A percentile compares a stretch with the other conserved stretches of the same genome.
phyloP scores from a whole-genome alignment of 1,140 invertebrate species.

The Colletes gigas region DNA sequence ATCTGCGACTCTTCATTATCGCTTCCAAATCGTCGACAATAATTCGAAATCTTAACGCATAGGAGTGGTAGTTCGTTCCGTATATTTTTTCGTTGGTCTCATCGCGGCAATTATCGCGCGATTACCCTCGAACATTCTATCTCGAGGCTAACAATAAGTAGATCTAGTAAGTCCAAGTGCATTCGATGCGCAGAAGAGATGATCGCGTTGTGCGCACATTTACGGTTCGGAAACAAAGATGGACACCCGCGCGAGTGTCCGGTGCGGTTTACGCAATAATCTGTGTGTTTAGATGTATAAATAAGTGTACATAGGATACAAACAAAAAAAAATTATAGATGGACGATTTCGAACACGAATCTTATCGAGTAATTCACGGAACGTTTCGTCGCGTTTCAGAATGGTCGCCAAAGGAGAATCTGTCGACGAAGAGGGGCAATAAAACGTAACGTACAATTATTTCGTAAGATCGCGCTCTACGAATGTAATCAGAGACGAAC shows the following conservation, averaged over 20 bases:
- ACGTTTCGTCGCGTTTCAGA: not conserved
- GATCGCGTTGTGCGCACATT: not conserved
- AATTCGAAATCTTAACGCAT: conserved; percentile 12
- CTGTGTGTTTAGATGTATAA: conserved; percentile 22
- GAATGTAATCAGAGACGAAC: not conserved
- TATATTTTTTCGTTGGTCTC: not conserved
- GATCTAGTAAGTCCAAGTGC: not conserved
- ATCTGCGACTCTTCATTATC: not conserved
- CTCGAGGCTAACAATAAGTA: not conserved
- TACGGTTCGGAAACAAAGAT: not conserved
- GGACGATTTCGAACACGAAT: not conserved
- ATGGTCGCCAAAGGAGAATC: not conserved
- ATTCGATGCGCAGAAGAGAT: not conserved
- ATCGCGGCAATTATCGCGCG: not conserved
- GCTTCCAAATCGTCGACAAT: conserved; percentile 26
- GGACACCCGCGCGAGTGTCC: not conserved
- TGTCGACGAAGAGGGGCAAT: not conserved
- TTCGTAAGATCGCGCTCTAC: not conserved
- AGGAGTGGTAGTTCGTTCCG: not conserved
- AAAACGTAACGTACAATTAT: not conserved
- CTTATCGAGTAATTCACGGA: not conserved
- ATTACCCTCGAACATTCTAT: not conserved
- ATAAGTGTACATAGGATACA: conserved; percentile 17
- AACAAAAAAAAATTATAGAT: not conserved
- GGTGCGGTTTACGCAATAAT: conserved; percentile 23